Evolutionary conservation across 1,140 invertebrate species (phyloP).

Genomic region (Drosophila virilis): DNA sequence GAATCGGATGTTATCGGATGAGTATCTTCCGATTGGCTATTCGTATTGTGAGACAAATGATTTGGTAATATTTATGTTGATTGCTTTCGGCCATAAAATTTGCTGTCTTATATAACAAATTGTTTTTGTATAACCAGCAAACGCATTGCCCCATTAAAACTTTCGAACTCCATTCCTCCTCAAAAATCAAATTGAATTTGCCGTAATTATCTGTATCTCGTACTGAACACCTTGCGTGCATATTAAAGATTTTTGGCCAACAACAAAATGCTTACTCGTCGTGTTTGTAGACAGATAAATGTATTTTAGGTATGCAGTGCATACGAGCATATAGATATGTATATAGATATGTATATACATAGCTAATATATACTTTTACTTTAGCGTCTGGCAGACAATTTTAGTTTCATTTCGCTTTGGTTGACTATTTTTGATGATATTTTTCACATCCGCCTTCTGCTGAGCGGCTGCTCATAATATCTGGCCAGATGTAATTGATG

Average conservation of each 20-base stretch:
- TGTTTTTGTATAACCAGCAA: slow-evolving; percentile 3
- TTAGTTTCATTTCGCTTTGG: slow-evolving; percentile 26
- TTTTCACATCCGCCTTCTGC: slow-evolving; percentile 40
- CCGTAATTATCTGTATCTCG: slow-evolving; percentile 24
- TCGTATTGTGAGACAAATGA: not conserved
- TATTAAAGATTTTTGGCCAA: slow-evolving; percentile 8
- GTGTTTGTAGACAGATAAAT: slow-evolving; percentile 13
- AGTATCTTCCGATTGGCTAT: too few relatives aligned
- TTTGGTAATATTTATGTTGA: slow-evolving; percentile 7
- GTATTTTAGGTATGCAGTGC: slow-evolving; percentile 34
- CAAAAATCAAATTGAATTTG: slow-evolving; percentile 29
- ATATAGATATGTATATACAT: not conserved
- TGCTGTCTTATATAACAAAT: slow-evolving; percentile 25
- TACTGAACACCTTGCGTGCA: slow-evolving; percentile 21
- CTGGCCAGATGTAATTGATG: slow-evolving; percentile 31
- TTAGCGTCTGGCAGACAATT: slow-evolving; percentile 1
- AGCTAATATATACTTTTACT: slow-evolving; percentile 26
- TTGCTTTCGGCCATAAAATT: slow-evolving; percentile 10
- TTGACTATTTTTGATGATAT: slow-evolving; percentile 30
- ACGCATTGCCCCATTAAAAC: slow-evolving; percentile 32
- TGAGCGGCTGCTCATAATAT: slow-evolving; percentile 10
- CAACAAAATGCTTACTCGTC: not conserved
- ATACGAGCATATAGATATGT: slow-evolving; percentile 14
- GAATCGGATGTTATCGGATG: not conserved
- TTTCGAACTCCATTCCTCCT: slow-evolving; percentile 30